phyloP scores from a whole-genome alignment of 92 coral and sea anemone species.

The Porites lobata region DNA sequence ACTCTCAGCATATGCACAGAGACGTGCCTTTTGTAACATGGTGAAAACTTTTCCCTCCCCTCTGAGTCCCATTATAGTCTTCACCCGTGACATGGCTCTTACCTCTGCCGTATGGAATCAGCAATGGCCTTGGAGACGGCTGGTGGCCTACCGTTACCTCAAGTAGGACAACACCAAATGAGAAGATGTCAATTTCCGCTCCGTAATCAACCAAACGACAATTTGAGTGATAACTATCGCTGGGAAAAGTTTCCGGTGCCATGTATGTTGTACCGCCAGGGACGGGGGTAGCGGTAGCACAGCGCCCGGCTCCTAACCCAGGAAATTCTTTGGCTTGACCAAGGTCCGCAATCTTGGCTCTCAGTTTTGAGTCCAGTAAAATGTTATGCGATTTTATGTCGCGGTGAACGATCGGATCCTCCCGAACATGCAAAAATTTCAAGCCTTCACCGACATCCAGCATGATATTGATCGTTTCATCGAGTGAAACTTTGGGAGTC shows the following conservation, averaged over 20 bases:
- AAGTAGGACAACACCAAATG: conserved; percentile 69
- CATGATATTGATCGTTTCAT: conserved; percentile 60
- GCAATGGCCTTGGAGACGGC: conserved; percentile 49
- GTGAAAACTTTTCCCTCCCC: not conserved
- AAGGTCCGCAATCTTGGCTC: conserved; percentile 68
- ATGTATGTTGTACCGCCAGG: conserved; percentile 53
- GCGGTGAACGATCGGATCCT: conserved; percentile 50
- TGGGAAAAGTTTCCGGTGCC: conserved; percentile 67
- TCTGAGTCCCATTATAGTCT: not conserved
- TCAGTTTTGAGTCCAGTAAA: conserved; percentile 46
- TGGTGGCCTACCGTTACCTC: conserved; percentile 51
- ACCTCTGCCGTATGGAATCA: conserved; percentile 40
- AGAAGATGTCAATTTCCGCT: conserved; percentile 61
- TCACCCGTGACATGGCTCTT: not conserved
- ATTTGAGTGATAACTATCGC: not conserved
- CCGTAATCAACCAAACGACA: conserved; percentile 44
- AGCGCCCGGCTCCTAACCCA: conserved; percentile 12
- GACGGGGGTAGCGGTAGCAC: conserved; percentile 24
- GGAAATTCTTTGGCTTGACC: conserved; percentile 63
- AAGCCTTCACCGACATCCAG: conserved; percentile 66
- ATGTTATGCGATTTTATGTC: conserved; percentile 65
- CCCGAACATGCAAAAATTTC: conserved; percentile 54
- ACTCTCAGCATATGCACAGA: no score
- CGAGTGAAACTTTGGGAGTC: conserved; percentile 60
- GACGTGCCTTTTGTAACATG: not conserved